Percentiles rank a stretch among this genome's conserved stretches.
Evolutionary conservation across 2,888 invertebrate species (phyloP).

Genomic region (Cheilosia pagana): DNA sequence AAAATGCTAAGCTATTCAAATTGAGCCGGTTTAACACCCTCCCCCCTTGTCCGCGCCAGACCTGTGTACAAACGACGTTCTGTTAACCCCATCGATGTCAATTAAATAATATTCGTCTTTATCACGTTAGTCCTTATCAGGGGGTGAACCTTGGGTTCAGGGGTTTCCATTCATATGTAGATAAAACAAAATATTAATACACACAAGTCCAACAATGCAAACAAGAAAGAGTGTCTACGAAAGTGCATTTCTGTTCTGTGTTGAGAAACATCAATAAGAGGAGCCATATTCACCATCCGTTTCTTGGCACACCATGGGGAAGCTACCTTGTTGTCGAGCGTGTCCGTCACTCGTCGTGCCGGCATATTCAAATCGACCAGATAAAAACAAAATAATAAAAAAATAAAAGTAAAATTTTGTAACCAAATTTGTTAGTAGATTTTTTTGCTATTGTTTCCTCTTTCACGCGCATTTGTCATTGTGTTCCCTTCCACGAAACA

Average conservation of each 20-base stretch:
- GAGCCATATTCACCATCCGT: conserved; percentile 42
- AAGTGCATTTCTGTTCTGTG: conserved; percentile 39
- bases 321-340: conserved; percentile 17
- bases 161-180: conserved; percentile 19
- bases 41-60: not conserved
- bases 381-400: conserved; percentile 6
- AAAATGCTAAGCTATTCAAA: conserved; percentile 6
- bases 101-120: conserved; percentile 9
- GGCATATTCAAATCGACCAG: conserved; percentile 23
- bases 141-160: conserved; percentile 9
- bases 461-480: conserved; percentile 29
- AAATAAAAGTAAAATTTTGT: conserved; percentile 23
- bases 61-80: not conserved
- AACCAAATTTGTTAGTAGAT: conserved; percentile 23
- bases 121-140: conserved; percentile 32
- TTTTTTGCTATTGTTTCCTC: conserved; percentile 15
- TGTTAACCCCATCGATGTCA: conserved; percentile 13
- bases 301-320: conserved; percentile 27
- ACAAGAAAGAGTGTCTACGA: conserved; percentile 11
- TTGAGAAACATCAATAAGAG: conserved; percentile 39
- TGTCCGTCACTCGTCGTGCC: conserved; percentile 32
- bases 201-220: not conserved
- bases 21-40: conserved; percentile 32
- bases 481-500: conserved; percentile 2
- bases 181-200: not conserved